Percentiles rank a stretch among this genome's conserved stretches.
These are phyloP conservation scores for Mimas tiliae DNA, from an alignment of 2,888 invertebrate species.

Conservation along the genomic window DNA sequence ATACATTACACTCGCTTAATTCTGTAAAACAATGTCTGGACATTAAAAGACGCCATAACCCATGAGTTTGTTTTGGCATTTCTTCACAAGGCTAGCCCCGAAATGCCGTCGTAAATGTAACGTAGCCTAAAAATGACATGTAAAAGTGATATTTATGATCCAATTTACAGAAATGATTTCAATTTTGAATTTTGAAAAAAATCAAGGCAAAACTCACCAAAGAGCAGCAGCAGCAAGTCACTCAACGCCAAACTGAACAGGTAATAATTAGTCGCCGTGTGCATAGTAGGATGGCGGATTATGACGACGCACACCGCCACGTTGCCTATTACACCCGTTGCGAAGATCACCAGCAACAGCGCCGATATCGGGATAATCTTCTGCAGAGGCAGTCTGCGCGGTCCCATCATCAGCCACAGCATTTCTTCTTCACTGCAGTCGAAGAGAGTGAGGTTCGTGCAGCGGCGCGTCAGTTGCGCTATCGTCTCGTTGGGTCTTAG, in stretches of 20 bases:
- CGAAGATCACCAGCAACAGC: slow-evolving; percentile 90
- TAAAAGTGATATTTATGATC: no score
- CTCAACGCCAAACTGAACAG: slow-evolving; percentile 95
- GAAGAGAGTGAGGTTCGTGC: slow-evolving; percentile 73
- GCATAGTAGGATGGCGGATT: slow-evolving; percentile 91
- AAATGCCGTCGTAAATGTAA: no score
- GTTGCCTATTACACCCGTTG: slow-evolving; percentile 94
- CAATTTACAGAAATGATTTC: no score
- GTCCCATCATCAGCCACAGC: slow-evolving; percentile 85
- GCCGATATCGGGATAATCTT: slow-evolving; percentile 86
- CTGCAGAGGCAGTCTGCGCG: slow-evolving; percentile 84
- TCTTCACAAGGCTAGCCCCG: no score
- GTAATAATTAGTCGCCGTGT: slow-evolving; percentile 96
- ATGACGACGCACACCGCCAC: slow-evolving; percentile 94
- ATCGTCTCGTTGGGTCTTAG: slow-evolving; percentile 62
- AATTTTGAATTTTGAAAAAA: no score
- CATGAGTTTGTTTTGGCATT: no score
- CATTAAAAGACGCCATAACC: no score
- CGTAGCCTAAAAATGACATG: no score
- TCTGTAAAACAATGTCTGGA: no score
- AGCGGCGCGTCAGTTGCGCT: slow-evolving; percentile 61
- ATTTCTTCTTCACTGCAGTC: slow-evolving; percentile 87
- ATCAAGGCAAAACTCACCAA: slow-evolving; percentile 86
- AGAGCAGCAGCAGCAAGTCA: slow-evolving; percentile 91
- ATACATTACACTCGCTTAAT: no score